Evolutionary conservation across 2,888 invertebrate genomes (phyloP).

Genomic region (Lymantria monacha): DNA sequence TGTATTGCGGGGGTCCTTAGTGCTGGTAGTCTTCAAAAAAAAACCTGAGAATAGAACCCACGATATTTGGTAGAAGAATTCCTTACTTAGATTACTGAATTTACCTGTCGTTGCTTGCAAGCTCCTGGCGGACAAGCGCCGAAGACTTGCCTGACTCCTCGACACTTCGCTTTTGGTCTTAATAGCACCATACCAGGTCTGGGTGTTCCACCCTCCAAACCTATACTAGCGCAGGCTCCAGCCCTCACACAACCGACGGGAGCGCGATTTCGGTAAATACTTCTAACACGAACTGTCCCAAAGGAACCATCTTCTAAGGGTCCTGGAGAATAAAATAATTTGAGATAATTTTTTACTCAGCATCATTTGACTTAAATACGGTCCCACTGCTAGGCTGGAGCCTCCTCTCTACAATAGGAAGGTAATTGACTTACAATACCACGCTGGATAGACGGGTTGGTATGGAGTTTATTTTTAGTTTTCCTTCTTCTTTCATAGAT

Average conservation of each 20-base stretch:
- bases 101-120: slow-evolving; percentile 36
- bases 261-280: slow-evolving; percentile 95
- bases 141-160: slow-evolving; percentile 26
- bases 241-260: slow-evolving; percentile 92
- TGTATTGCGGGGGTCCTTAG: too few species aligned
- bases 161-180: slow-evolving; percentile 69
- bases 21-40: too few species aligned
- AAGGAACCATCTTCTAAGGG: slow-evolving; percentile 91
- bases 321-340: slow-evolving; percentile 61
- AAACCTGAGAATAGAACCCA: too few species aligned
- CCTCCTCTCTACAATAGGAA: too few species aligned
- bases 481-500: too few species aligned
- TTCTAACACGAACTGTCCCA: slow-evolving; percentile 88
- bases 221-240: slow-evolving; percentile 74
- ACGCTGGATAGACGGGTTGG: too few species aligned
- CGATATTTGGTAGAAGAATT: too few species aligned
- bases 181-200: slow-evolving; percentile 95
- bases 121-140: slow-evolving; percentile 37
- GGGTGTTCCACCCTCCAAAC: slow-evolving; percentile 84
- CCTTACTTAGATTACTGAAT: too few species aligned
- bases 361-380: too few species aligned
- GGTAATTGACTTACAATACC: too few species aligned
- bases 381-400: too few species aligned
- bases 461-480: too few species aligned
- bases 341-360: neutral